A percentile compares a stretch with the other conserved stretches of the same genome.
Conservation (phyloP, 2,888 invertebrate species). For the Eurois occulta region DNA sequence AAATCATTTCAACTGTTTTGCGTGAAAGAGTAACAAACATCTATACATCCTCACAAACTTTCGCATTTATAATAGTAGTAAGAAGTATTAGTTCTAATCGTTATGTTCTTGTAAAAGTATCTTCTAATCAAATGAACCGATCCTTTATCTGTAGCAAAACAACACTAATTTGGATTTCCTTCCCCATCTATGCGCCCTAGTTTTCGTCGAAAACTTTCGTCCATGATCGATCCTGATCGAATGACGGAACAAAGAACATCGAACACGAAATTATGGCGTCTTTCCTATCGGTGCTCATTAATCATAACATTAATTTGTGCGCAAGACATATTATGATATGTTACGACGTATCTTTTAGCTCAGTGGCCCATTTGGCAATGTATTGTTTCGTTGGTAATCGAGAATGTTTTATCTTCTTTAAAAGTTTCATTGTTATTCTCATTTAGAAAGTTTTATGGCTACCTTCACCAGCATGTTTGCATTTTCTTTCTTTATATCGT, state of each 20-base stretch:
- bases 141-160: neutral
- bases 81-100: neutral
- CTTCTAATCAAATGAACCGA: neutral
- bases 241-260: slow-evolving; percentile 21
- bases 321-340: slow-evolving; percentile 29
- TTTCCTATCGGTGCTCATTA: slow-evolving; percentile 29
- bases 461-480: neutral
- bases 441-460: neutral
- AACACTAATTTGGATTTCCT: neutral
- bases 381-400: slow-evolving; percentile 12
- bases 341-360: slow-evolving; percentile 27
- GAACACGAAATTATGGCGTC: neutral
- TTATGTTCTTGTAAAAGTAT: neutral
- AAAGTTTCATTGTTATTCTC: neutral
- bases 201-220: slow-evolving; percentile 25
- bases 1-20: too few species aligned
- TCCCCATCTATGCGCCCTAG: neutral
- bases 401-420: neutral
- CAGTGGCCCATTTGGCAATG: slow-evolving; percentile 16
- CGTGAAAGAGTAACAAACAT: too few species aligned
- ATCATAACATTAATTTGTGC: slow-evolving; percentile 54
- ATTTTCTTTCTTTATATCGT: neutral
- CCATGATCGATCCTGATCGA: slow-evolving; percentile 47
- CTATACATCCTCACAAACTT: too few species aligned
- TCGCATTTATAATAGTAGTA: too few species aligned